Conservation (phyloP, 2,113 vertebrate genomes). For the Mormyrus lacerda region DNA sequence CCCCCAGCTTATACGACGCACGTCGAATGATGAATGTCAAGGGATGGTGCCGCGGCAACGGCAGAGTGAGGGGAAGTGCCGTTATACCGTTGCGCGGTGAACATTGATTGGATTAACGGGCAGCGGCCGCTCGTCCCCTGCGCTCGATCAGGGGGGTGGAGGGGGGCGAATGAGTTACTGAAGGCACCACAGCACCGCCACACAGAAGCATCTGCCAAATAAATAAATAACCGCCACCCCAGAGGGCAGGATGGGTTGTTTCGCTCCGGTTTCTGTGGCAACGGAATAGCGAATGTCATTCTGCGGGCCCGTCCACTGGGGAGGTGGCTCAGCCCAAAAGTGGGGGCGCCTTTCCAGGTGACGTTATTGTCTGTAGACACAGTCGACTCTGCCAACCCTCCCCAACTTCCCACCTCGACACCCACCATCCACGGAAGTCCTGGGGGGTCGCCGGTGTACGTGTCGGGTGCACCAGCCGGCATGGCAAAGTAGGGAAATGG, state of each 20-base stretch:
- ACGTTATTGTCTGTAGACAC: not conserved
- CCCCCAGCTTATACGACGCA: not conserved
- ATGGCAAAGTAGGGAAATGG: conserved; percentile 33
- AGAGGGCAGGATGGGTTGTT: conserved; percentile 9
- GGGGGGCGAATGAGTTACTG: not conserved
- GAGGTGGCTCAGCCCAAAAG: not conserved
- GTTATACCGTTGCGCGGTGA: not conserved
- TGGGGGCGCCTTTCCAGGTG: not conserved
- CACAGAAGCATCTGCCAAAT: not conserved
- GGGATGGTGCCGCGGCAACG: not conserved
- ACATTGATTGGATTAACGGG: conserved; percentile 1
- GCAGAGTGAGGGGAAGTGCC: not conserved
- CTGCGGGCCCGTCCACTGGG: not conserved
- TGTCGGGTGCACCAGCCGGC: not conserved
- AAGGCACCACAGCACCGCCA: not conserved
- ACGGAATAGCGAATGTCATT: conserved; percentile 12
- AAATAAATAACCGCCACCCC: conserved; percentile 12
- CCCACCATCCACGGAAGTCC: not conserved
- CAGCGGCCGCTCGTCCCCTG: not conserved
- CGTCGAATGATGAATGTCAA: not conserved
- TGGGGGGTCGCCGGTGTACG: not conserved
- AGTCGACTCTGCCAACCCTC: not conserved
- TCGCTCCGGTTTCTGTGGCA: conserved; percentile 12
- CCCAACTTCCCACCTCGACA: not conserved
- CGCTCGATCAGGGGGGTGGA: not conserved